A percentile compares a stretch with the other conserved stretches of the same genome.
phyloP scores from a whole-genome alignment of 2,797 vertebrate genomes.

The Varecia variegata region DNA sequence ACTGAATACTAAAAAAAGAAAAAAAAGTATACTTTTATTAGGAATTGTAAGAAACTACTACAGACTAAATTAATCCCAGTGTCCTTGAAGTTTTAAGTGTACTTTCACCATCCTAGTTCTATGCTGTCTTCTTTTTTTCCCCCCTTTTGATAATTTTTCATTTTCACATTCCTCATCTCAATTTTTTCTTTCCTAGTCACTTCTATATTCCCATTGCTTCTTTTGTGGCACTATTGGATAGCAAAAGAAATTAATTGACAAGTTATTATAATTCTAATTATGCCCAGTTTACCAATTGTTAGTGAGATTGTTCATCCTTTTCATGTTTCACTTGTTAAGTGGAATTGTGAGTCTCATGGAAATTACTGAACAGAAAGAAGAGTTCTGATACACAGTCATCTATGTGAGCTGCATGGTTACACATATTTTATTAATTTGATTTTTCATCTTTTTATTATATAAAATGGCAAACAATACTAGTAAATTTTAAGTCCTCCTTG shows the following conservation, averaged over 20 bases:
- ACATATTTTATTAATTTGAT: not conserved
- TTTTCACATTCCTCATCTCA: not conserved
- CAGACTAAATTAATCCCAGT: not conserved
- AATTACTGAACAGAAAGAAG: not conserved
- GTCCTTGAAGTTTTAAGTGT: not conserved
- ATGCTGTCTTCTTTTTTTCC: not conserved
- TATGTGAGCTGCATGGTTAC: not conserved
- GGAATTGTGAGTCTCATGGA: constrained; percentile 26
- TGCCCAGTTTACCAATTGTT: not conserved
- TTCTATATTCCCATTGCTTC: not conserved
- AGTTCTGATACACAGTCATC: not conserved
- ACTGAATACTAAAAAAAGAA: not conserved
- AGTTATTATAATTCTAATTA: not conserved
- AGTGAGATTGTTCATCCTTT: constrained; percentile 8
- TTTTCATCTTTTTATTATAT: constrained; percentile 10
- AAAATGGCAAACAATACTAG: not conserved
- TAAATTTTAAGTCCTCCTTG: constrained; percentile 16
- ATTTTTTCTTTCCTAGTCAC: not conserved
- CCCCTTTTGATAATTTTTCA: not conserved
- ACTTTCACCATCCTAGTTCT: not conserved
- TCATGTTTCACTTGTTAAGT: constrained; percentile 29
- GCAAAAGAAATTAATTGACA: not conserved
- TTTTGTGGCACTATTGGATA: not conserved
- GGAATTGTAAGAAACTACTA: constrained; percentile 11
- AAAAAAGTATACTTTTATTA: not conserved